A percentile compares a stretch with the other conserved stretches of the same genome.
These are phyloP conservation scores for Ascaphus truei DNA, from an alignment of 2,113 vertebrate species.

Conservation along the genomic window DNA sequence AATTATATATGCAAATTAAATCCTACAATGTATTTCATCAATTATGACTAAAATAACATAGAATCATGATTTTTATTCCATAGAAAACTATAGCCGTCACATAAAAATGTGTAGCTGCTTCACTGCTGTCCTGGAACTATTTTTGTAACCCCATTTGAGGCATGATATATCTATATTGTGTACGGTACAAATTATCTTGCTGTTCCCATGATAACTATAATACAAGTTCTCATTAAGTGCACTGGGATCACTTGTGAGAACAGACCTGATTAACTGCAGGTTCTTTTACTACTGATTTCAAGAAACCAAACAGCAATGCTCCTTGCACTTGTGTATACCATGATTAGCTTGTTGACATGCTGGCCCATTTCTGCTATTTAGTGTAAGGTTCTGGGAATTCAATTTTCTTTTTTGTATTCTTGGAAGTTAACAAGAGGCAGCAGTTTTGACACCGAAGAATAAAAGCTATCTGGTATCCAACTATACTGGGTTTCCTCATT, in stretches of 20 bases:
- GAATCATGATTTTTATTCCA: neutral
- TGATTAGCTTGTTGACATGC: neutral
- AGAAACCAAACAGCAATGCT: conserved; percentile 3
- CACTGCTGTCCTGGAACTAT: neutral
- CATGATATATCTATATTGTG: neutral
- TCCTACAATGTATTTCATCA: neutral
- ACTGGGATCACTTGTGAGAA: conserved; percentile 5
- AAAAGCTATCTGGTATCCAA: neutral
- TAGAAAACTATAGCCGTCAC: neutral
- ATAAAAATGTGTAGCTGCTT: neutral
- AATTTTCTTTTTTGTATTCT: neutral
- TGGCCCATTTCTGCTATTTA: conserved; percentile 1
- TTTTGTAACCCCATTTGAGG: neutral
- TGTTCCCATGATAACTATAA: neutral
- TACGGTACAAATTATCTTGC: neutral
- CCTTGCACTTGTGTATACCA: neutral
- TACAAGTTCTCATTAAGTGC: neutral
- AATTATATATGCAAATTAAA: neutral
- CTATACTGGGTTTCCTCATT: neutral
- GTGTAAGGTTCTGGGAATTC: neutral
- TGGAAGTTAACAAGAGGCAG: neutral
- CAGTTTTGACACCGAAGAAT: neutral
- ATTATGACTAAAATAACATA: no score
- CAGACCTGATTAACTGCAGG: neutral
- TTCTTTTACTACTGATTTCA: neutral